These are phyloP conservation scores for Sicus ferrugineus DNA, from an alignment of 2,888 invertebrate genomes.

Conservation along the genomic window DNA sequence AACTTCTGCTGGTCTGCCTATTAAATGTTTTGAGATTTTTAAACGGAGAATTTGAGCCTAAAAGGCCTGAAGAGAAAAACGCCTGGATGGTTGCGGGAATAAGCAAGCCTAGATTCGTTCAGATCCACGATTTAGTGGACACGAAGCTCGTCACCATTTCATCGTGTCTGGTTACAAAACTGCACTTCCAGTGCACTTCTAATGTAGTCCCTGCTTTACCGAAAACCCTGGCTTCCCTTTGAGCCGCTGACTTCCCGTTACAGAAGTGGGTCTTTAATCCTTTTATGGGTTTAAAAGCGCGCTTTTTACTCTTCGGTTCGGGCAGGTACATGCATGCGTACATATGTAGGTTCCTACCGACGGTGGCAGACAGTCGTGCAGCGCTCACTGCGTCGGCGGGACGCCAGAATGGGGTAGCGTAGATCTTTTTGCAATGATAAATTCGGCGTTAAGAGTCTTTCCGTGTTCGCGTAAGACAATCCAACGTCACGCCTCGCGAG, in stretches of 20 bases:
- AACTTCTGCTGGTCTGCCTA: neutral
- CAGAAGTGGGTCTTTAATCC: conserved; percentile 51
- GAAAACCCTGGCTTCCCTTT: neutral
- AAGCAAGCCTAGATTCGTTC: no score
- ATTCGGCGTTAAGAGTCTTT: conserved; percentile 64
- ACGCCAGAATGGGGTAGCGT: neutral
- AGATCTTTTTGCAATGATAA: conserved; percentile 62
- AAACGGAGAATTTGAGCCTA: no score
- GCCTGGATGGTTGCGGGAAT: no score
- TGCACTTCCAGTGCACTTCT: neutral
- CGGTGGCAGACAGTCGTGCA: neutral
- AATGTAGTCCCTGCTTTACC: neutral
- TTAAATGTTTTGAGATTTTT: neutral
- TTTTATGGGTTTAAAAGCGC: conserved; percentile 51
- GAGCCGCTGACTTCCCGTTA: neutral
- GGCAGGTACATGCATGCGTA: conserved; percentile 8
- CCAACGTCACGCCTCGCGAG: conserved; percentile 58
- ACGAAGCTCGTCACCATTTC: no score
- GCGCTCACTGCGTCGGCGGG: neutral
- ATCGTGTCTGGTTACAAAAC: no score
- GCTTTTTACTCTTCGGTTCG: conserved; percentile 30
- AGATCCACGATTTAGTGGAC: no score
- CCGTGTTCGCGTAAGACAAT: conserved; percentile 61
- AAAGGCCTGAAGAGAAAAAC: no score
- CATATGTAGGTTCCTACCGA: neutral